phyloP scores from a whole-genome alignment of 1,140 invertebrate genomes.

The Palaemon carinicauda region DNA sequence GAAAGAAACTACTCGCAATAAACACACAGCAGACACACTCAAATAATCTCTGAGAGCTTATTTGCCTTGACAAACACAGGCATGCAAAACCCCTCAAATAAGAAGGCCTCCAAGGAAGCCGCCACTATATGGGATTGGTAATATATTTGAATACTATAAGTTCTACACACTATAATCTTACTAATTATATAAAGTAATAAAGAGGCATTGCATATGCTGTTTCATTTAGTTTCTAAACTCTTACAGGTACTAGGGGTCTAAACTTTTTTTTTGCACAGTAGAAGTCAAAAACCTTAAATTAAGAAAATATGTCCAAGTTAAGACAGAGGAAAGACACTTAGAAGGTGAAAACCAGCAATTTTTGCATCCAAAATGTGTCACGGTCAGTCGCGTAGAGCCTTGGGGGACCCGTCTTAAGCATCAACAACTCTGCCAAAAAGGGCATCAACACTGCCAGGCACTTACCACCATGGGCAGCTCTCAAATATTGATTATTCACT shows the following conservation, averaged over 20 bases:
- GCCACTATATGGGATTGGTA: slow-evolving; percentile 38
- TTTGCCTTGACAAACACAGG: slow-evolving; percentile 37
- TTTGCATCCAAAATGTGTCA: slow-evolving; percentile 32
- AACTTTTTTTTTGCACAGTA: slow-evolving; percentile 49
- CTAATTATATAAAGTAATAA: slow-evolving; percentile 53
- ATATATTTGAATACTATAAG: slow-evolving; percentile 54
- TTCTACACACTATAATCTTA: slow-evolving; percentile 51
- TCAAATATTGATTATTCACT: slow-evolving; percentile 3
- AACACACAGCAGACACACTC: slow-evolving; percentile 45
- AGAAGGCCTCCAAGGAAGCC: slow-evolving; percentile 33
- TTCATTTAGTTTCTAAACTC: slow-evolving; percentile 49
- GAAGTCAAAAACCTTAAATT: slow-evolving; percentile 45
- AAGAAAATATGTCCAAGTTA: slow-evolving; percentile 31
- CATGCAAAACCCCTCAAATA: slow-evolving; percentile 50
- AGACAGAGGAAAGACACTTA: slow-evolving; percentile 54
- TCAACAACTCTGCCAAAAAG: background rate
- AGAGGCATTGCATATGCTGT: slow-evolving; percentile 52
- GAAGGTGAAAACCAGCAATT: slow-evolving; percentile 52
- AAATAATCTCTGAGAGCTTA: slow-evolving; percentile 33
- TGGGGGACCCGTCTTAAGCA: slow-evolving; percentile 14
- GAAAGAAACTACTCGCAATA: slow-evolving; percentile 41
- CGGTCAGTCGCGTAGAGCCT: slow-evolving; percentile 18
- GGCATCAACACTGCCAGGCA: background rate
- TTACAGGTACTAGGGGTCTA: slow-evolving; percentile 49
- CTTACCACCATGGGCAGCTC: slow-evolving; percentile 14